Evolutionary conservation across 2,888 invertebrate genomes (phyloP), one percentile per base, ranked within the genome.

Genomic region (Chymomyza amoena): DNA sequence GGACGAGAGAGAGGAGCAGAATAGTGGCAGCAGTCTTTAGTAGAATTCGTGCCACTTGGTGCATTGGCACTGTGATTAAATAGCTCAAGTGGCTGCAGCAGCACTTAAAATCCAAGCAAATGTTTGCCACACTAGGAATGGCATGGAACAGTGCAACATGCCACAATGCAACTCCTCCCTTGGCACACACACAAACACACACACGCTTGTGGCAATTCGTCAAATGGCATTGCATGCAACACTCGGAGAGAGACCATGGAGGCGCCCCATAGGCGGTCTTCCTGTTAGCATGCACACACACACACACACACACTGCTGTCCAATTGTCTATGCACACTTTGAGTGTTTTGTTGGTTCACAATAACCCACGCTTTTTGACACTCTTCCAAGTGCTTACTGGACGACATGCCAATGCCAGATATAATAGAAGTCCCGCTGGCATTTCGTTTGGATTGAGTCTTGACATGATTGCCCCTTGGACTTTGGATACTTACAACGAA

Each of bases 51-150:
- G 78, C 78, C 78, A 78, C 70, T 76, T 70, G 72, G 60, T 77
- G 72, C 78, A 72, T 70, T 79, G 78, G 72, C 73, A 78, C 72
- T 70, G 61, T 72, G 76, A 65, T 78, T 73, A 84, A 84, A 82
- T 75, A 76, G 82, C 77, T 82, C 75, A 80, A 84, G 79, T 75
- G 77, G 70, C 66, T 61, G 72, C 72, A 63, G 71, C 69, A 52
- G 51, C 51, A 59, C 59, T 45, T 18, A 52, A 52, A 39, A 16
- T 51, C 5, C 10, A 7, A 59, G 63, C 13, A 6, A 32, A 45
- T 45, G 39, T 45, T 45, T 45, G 39, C 39, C 39, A 45, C 39
- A 45, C 36, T 25, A 25, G 25, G 25, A 25, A 25, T 25, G 20
- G 20, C 20, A 20, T 32, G 6, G 32, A 32, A 32, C 13, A 13